Percentiles rank a stretch among this genome's conserved stretches.
Evolutionary conservation across 2,888 invertebrate species (phyloP).

Genomic region (Tupiocoris notatus): DNA sequence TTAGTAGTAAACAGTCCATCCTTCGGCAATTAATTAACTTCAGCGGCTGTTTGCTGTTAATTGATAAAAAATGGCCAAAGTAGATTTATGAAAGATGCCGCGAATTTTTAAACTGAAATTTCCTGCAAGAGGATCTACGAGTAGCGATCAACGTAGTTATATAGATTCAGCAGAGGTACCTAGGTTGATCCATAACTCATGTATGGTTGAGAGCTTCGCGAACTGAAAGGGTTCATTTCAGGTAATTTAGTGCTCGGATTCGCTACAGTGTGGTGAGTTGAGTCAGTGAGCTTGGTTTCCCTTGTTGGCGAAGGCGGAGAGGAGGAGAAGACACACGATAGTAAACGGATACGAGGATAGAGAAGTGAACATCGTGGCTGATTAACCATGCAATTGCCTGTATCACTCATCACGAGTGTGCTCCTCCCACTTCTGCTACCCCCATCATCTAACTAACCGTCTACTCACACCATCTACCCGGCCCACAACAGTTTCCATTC

Average conservation of each 20-base stretch:
- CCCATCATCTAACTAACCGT: neutral
- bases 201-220: neutral
- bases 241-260: neutral
- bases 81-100: too few species aligned
- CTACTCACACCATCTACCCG: neutral
- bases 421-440: neutral
- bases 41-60: too few species aligned
- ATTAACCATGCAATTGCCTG: conserved; percentile 23
- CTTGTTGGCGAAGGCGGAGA: neutral
- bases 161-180: neutral
- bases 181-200: neutral
- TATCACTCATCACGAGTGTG: conserved; percentile 9
- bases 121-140: too few species aligned
- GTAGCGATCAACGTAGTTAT: neutral
- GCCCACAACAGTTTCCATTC: neutral
- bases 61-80: too few species aligned
- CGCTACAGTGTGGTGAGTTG: neutral
- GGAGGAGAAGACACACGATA: neutral
- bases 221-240: neutral
- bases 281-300: neutral
- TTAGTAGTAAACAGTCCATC: too few species aligned
- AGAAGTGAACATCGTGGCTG: conserved; percentile 7
- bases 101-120: too few species aligned
- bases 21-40: too few species aligned
- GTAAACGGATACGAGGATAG: neutral